Conservation (phyloP, 2,113 vertebrate genomes). For the Casuarius casuarius region DNA sequence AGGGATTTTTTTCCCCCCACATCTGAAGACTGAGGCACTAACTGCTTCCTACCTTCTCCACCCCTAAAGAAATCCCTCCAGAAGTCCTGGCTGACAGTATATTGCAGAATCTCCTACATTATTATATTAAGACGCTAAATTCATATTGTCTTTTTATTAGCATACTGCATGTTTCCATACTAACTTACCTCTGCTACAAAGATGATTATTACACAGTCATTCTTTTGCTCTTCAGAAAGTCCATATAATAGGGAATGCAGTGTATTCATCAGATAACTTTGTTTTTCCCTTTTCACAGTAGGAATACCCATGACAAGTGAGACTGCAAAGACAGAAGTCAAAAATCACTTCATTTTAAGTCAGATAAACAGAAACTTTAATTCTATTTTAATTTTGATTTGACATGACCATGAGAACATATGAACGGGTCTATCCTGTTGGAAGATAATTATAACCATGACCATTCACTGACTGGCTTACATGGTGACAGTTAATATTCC, state of each 20-base stretch:
- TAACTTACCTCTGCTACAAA: slow-evolving; percentile 88
- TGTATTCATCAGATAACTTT: slow-evolving; percentile 84
- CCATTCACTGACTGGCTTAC: not conserved
- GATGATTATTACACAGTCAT: slow-evolving; percentile 83
- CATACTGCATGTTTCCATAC: not conserved
- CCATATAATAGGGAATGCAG: slow-evolving; percentile 82
- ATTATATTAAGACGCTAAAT: not conserved
- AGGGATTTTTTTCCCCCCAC: not conserved
- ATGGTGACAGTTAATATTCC: not conserved
- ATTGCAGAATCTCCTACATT: not conserved
- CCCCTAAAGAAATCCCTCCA: not conserved
- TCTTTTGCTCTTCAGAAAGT: slow-evolving; percentile 75
- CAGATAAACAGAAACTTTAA: not conserved
- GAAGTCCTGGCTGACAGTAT: not conserved
- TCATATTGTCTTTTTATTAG: not conserved
- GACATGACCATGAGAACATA: not conserved
- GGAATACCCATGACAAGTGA: slow-evolving; percentile 88
- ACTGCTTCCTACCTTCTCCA: not conserved
- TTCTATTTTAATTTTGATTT: not conserved
- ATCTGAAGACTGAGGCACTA: not conserved
- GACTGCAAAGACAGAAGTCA: slow-evolving; percentile 73
- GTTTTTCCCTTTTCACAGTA: slow-evolving; percentile 83
- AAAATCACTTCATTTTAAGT: not conserved
- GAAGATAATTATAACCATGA: not conserved
- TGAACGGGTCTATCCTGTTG: not conserved